phyloP scores from a whole-genome alignment of 2,797 vertebrate genomes.

The Scyliorhinus canicula region DNA sequence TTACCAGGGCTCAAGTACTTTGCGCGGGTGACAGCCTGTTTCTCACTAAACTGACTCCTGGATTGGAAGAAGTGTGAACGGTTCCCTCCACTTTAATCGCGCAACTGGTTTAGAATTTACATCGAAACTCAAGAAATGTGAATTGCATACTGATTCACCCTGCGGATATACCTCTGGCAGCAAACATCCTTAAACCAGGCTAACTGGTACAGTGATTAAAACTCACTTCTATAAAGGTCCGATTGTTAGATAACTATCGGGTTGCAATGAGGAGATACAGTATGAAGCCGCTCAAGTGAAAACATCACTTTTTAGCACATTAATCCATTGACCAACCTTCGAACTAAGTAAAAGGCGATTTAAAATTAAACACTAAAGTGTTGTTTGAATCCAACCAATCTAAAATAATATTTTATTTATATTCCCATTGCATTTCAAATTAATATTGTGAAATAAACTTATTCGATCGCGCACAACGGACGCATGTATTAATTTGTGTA shows the following conservation, averaged over 20 bases:
- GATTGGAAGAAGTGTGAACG: neutral
- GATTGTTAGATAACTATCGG: neutral
- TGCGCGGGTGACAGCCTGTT: neutral
- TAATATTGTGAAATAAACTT: neutral
- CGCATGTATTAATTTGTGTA: neutral
- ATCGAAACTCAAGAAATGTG: neutral
- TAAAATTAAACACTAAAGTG: neutral
- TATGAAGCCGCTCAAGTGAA: neutral
- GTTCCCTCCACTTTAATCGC: neutral
- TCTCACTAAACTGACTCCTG: constrained; percentile 2
- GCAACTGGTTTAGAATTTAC: constrained; percentile 19
- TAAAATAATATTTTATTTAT: too few species aligned
- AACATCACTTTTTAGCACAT: neutral
- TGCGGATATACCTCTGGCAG: neutral
- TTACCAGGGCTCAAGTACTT: neutral
- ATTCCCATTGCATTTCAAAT: neutral
- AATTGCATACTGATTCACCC: neutral
- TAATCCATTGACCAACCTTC: neutral
- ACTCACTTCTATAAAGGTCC: neutral
- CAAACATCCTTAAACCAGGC: neutral
- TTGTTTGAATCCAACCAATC: neutral
- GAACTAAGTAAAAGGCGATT: neutral
- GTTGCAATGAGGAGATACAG: neutral
- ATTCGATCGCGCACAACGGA: neutral
- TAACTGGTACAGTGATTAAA: neutral